Evolutionary conservation across 2,888 invertebrate genomes (phyloP).

Genomic region (Cabera pusaria): DNA sequence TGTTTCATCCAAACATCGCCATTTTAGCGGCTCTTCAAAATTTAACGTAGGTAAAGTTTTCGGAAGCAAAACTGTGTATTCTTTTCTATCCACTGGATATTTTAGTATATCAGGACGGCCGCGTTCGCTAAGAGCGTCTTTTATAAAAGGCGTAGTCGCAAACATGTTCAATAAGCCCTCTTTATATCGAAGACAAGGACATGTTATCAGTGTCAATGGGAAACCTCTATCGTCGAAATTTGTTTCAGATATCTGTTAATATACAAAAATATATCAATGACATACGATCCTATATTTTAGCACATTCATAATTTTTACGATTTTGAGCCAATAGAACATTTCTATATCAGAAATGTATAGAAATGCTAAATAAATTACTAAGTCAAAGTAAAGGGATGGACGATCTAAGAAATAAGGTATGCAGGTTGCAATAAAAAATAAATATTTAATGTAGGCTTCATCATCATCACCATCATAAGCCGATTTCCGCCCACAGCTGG

Average conservation of each 20-base stretch:
- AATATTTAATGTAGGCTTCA: too few species aligned
- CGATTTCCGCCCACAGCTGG: too few species aligned
- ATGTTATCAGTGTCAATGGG: constrained; percentile 62
- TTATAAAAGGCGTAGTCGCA: constrained; percentile 39
- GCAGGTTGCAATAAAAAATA: too few species aligned
- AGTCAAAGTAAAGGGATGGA: too few species aligned
- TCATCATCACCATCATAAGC: too few species aligned
- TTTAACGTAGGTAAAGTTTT: constrained; percentile 60
- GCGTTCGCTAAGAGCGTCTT: constrained; percentile 51
- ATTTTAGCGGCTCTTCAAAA: constrained; percentile 55
- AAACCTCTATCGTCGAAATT: constrained; percentile 60
- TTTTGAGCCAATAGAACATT: too few species aligned
- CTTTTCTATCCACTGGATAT: constrained; percentile 48
- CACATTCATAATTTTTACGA: too few species aligned
- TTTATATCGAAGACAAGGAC: constrained; percentile 60
- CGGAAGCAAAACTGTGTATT: constrained; percentile 63
- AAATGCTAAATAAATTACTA: too few species aligned
- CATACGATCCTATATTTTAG: too few species aligned
- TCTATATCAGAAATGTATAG: too few species aligned
- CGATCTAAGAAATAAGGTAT: too few species aligned
- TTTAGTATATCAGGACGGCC: constrained; percentile 53
- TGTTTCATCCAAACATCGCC: constrained; percentile 65
- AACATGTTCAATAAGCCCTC: constrained; percentile 59
- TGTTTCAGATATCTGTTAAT: constrained; percentile 53
- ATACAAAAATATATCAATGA: too few species aligned